Evolutionary conservation across 2,113 vertebrate species (phyloP).

Genomic region (Dipodomys stephensi): DNA sequence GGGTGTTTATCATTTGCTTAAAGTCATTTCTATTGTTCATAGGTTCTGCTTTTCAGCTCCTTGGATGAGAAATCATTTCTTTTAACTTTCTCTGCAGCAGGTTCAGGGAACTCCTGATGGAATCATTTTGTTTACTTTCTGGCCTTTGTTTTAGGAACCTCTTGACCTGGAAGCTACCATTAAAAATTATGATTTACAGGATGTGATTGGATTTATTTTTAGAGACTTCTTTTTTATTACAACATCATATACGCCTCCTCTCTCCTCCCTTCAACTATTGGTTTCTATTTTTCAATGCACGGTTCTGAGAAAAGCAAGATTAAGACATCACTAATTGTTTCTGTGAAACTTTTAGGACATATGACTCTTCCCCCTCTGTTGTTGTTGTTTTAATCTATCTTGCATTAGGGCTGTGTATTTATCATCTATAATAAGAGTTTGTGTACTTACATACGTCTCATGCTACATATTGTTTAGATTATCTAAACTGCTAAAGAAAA

Average conservation of each 20-base stretch:
- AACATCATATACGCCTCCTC: background rate
- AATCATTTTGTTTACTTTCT: slow-evolving; percentile 35
- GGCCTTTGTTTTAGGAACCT: background rate
- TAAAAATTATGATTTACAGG: slow-evolving; percentile 7
- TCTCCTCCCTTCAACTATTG: background rate
- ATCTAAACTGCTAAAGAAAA: background rate
- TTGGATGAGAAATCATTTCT: slow-evolving; percentile 13
- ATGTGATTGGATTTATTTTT: slow-evolving; percentile 53
- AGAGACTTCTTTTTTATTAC: slow-evolving; percentile 17
- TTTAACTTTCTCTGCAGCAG: background rate
- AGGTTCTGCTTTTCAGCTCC: slow-evolving; percentile 31
- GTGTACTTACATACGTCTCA: background rate
- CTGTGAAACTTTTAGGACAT: slow-evolving; percentile 35
- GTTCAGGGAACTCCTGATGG: background rate
- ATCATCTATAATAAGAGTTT: background rate
- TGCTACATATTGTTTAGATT: background rate
- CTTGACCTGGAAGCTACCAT: background rate
- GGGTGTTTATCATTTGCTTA: slow-evolving; percentile 36
- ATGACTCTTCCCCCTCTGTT: background rate
- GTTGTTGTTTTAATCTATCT: slow-evolving; percentile 31
- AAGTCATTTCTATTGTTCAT: slow-evolving; percentile 33
- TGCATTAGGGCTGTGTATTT: background rate
- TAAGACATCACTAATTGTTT: slow-evolving; percentile 24
- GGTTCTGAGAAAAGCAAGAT: slow-evolving; percentile 37
- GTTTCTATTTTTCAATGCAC: slow-evolving; percentile 43